Conservation (phyloP, 2,888 invertebrate species). For the Cephus rjabovi region DNA sequence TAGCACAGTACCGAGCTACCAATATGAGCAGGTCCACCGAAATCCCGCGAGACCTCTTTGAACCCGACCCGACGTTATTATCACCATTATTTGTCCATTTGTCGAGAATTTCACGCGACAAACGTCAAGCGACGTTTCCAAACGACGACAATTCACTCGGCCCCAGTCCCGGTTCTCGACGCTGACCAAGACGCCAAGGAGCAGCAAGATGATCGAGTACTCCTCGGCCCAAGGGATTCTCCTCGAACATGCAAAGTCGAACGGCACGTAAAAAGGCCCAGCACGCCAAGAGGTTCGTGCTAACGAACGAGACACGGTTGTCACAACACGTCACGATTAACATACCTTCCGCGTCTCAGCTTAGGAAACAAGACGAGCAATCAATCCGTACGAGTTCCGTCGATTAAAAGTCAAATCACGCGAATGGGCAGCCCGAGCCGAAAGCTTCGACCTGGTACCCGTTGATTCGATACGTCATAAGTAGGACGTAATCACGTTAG, state of each 20-base stretch:
- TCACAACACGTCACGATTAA: conserved; percentile 22
- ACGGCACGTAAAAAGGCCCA: conserved; percentile 10
- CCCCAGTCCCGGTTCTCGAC: neutral
- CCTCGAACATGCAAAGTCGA: conserved; percentile 13
- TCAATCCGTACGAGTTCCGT: neutral
- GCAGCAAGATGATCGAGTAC: conserved; percentile 4
- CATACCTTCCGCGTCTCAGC: conserved; percentile 1
- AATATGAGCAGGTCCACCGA: neutral
- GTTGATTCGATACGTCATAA: neutral
- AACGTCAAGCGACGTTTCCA: neutral
- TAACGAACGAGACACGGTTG: conserved; percentile 13
- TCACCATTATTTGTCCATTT: neutral
- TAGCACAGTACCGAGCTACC: neutral
- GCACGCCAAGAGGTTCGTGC: conserved; percentile 1
- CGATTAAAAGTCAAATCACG: conserved; percentile 35
- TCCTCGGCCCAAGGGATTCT: conserved; percentile 9
- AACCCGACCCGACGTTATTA: neutral
- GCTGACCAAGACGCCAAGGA: neutral
- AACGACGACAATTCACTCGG: neutral
- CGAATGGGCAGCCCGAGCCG: neutral
- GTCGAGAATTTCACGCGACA: neutral
- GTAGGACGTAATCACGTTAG: neutral
- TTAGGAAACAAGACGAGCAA: conserved; percentile 17
- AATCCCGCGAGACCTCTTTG: neutral
- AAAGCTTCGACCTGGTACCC: neutral